Evolutionary conservation across 92 coral and sea anemone genomes (phyloP).

Genomic region (Plumapathes pennacea): DNA sequence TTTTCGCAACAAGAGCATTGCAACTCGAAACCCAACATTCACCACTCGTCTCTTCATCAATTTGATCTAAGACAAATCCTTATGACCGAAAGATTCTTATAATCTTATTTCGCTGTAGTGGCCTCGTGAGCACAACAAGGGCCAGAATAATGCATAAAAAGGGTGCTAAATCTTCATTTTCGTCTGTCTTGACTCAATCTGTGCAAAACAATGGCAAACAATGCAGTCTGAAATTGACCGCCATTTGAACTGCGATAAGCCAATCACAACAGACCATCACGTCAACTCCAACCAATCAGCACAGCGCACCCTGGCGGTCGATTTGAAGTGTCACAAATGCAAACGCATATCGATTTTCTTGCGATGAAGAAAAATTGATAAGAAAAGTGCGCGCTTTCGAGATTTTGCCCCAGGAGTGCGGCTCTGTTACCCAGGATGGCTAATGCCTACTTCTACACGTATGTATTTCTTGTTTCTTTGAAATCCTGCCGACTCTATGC

Average conservation of each 20-base stretch:
- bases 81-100: too few relatives aligned
- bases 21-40: too few relatives aligned
- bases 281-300: slow-evolving; percentile 79
- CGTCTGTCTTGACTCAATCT: slow-evolving; percentile 35
- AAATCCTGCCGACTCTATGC: background rate
- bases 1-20: too few relatives aligned
- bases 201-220: slow-evolving; percentile 15
- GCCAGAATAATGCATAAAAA: too few relatives aligned
- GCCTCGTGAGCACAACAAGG: too few relatives aligned
- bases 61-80: too few relatives aligned
- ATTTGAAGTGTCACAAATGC: slow-evolving; percentile 94
- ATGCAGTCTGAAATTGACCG: slow-evolving; percentile 45
- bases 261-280: slow-evolving; percentile 60
- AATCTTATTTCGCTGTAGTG: too few relatives aligned
- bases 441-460: slow-evolving; percentile 68
- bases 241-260: slow-evolving; percentile 75
- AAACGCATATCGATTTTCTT: slow-evolving; percentile 73
- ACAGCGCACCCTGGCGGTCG: slow-evolving; percentile 81
- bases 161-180: too few relatives aligned
- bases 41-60: too few relatives aligned
- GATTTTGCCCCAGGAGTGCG: slow-evolving; percentile 60
- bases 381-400: slow-evolving; percentile 54
- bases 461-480: slow-evolving; percentile 6
- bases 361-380: slow-evolving; percentile 56
- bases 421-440: slow-evolving; percentile 64